phyloP scores from a whole-genome alignment of 1,140 invertebrate species.

The Diploscapter pachys region DNA sequence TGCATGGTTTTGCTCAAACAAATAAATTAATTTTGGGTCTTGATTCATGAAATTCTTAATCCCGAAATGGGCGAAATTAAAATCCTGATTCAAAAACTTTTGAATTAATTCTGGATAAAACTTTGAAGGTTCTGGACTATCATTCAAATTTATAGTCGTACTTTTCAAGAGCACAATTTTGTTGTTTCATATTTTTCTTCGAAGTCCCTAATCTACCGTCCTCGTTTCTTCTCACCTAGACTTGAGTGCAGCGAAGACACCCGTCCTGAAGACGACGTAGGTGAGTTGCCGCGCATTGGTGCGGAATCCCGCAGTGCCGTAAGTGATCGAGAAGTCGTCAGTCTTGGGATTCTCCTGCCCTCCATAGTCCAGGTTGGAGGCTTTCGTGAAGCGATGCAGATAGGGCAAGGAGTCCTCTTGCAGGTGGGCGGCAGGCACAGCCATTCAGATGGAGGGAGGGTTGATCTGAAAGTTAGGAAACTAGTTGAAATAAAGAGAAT shows the following conservation, averaged over 20 bases:
- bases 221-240: constrained; percentile 30
- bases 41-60: constrained; percentile 17
- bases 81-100: constrained; percentile 3
- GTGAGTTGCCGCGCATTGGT: constrained; percentile 28
- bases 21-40: too few relatives aligned
- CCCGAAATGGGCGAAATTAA: not conserved
- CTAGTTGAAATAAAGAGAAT: not conserved
- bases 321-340: constrained; percentile 3
- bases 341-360: too few relatives aligned
- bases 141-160: constrained; percentile 21
- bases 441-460: not conserved
- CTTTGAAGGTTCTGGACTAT: not conserved
- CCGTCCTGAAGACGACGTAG: constrained; percentile 42
- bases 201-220: too few relatives aligned
- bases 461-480: not conserved
- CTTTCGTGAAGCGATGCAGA: not conserved
- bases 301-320: constrained; percentile 49
- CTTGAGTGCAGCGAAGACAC: constrained; percentile 42
- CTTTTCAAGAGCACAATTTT: not conserved
- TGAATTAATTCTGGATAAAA: constrained; percentile 12
- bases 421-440: not conserved
- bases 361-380: too few relatives aligned
- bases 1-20: too few relatives aligned
- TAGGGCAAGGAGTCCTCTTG: not conserved
- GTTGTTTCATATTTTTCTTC: too few relatives aligned